A percentile compares a stretch with the other conserved stretches of the same genome.
phyloP scores from a whole-genome alignment of 2,797 vertebrate genomes.

The Sebastes hopkinsi region DNA sequence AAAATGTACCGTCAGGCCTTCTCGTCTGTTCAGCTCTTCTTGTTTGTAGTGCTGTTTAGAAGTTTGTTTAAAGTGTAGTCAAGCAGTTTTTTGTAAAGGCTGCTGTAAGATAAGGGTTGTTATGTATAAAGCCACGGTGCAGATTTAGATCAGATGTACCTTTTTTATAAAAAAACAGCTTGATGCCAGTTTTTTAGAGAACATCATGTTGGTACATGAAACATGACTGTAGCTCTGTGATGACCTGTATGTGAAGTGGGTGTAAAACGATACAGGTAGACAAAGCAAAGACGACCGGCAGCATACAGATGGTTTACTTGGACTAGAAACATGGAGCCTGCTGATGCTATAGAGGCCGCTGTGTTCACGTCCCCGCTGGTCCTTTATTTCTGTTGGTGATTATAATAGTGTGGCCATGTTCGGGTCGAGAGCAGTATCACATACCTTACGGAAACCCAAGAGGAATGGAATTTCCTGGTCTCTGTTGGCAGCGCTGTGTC shows the following conservation, averaged over 20 bases:
- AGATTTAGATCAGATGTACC: slow-evolving; percentile 37
- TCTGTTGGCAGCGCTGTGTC: slow-evolving; percentile 2
- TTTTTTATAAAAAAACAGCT: background rate
- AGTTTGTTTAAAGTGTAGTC: slow-evolving; percentile 33
- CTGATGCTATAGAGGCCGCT: background rate
- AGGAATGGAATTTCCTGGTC: slow-evolving; percentile 55
- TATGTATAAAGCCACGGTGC: slow-evolving; percentile 2
- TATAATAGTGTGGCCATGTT: background rate
- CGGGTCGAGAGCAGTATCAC: slow-evolving; percentile 15
- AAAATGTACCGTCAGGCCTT: background rate
- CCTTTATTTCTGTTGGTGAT: background rate
- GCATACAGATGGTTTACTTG: background rate
- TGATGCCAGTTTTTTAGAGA: background rate
- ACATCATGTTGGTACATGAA: slow-evolving; percentile 40
- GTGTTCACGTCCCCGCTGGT: background rate
- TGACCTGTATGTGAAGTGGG: background rate
- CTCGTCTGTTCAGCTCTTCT: background rate
- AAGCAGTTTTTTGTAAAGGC: slow-evolving; percentile 21
- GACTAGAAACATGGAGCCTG: background rate
- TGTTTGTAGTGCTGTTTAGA: slow-evolving; percentile 10
- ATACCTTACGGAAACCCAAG: slow-evolving; percentile 28
- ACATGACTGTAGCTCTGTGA: background rate
- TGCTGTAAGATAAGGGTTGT: slow-evolving; percentile 27
- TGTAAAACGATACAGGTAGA: slow-evolving; percentile 2
- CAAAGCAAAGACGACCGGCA: background rate